These are phyloP conservation scores for Carollia perspicillata DNA, from an alignment of 2,113 vertebrate genomes.

Conservation along the genomic window DNA sequence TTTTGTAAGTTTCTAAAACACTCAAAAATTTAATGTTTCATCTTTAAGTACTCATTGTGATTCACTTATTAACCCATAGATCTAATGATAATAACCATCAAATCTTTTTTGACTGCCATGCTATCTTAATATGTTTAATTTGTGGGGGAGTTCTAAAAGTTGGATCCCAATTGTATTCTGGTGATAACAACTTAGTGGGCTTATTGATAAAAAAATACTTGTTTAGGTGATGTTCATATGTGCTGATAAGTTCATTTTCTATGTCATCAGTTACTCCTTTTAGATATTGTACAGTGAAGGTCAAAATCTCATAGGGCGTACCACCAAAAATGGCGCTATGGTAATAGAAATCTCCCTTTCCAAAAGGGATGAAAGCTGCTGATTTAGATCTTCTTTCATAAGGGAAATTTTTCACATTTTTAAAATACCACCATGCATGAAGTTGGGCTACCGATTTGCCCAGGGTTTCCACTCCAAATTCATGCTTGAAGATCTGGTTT, in stretches of 20 bases:
- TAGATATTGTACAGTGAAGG: slow-evolving; percentile 10
- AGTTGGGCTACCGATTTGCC: slow-evolving; percentile 66
- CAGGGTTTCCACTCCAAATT: slow-evolving; percentile 74
- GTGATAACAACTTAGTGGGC: slow-evolving; percentile 73
- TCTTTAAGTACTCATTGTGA: slow-evolving; percentile 9
- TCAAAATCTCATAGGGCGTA: slow-evolving; percentile 24
- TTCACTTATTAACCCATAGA: not conserved
- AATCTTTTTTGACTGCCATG: not conserved
- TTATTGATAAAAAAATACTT: slow-evolving; percentile 74
- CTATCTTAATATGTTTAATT: slow-evolving; percentile 57
- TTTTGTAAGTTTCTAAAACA: slow-evolving; percentile 18
- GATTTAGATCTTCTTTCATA: slow-evolving; percentile 64
- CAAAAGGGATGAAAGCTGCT: slow-evolving; percentile 61
- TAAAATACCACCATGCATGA: slow-evolving; percentile 60
- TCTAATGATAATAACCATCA: not conserved
- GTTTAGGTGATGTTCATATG: slow-evolving; percentile 72
- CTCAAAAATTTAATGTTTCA: not conserved
- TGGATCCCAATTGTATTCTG: slow-evolving; percentile 75
- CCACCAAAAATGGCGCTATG: slow-evolving; percentile 69
- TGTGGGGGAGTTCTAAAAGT: slow-evolving; percentile 11
- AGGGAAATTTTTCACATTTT: not conserved
- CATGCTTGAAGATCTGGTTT: slow-evolving; percentile 62
- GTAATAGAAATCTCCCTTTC: slow-evolving; percentile 76
- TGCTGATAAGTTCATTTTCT: slow-evolving; percentile 14
- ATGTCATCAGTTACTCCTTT: slow-evolving; percentile 43